phyloP scores from a whole-genome alignment of 1,140 invertebrate genomes.

The Solenopsis fugax region DNA sequence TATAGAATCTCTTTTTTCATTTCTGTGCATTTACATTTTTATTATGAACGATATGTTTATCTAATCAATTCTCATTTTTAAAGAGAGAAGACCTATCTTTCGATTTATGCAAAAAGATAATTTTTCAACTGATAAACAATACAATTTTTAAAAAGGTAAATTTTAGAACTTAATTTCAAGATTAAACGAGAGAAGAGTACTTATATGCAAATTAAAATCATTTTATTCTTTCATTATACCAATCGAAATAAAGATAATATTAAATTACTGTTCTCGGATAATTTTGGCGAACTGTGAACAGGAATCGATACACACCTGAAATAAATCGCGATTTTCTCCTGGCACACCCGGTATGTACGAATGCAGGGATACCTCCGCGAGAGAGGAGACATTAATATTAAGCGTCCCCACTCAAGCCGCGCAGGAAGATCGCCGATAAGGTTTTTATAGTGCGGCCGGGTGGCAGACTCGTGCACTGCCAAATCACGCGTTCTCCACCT shows the following conservation, averaged over 20 bases:
- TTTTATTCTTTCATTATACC: background rate
- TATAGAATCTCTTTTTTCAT: background rate
- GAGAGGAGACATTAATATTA: conserved; percentile 82
- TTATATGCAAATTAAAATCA: background rate
- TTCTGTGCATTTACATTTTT: no score
- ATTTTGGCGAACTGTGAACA: background rate
- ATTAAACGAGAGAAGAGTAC: background rate
- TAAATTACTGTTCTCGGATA: background rate
- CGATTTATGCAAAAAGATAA: background rate
- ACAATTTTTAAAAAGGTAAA: background rate
- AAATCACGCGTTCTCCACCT: conserved; percentile 72
- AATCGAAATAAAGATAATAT: background rate
- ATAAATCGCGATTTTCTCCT: conserved; percentile 4
- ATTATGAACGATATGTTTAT: no score
- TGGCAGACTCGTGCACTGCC: conserved; percentile 74
- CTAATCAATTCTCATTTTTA: background rate
- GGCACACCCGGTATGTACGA: conserved; percentile 75
- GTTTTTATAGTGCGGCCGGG: conserved; percentile 80
- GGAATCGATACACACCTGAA: background rate
- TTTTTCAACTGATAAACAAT: background rate
- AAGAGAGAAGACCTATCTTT: background rate
- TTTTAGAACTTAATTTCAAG: background rate
- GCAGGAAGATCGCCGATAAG: conserved; percentile 79
- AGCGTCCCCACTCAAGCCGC: conserved; percentile 73
- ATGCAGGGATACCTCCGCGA: conserved; percentile 73